Evolutionary conservation across 37 sponge, comb jelly and placozoan genomes (phyloP).

Genomic region (Amphimedon queenslandica): DNA sequence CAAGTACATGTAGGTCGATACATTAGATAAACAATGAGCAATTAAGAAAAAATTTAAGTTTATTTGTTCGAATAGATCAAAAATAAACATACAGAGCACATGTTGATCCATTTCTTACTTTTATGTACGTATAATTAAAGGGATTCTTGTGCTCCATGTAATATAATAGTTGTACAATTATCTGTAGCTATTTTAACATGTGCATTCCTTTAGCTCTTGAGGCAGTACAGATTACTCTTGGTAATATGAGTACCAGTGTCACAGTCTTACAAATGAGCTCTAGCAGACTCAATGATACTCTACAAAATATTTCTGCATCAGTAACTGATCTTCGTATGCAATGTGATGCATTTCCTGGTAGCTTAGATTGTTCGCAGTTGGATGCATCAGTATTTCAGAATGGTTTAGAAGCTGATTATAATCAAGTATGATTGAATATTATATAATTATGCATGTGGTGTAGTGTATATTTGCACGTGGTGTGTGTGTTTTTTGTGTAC

Average conservation of each 20-base stretch:
- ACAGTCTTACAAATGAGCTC: neutral
- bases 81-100: no score
- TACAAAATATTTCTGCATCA: neutral
- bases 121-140: no score
- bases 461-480: neutral
- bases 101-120: no score
- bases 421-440: slow-evolving; percentile 4
- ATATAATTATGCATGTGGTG: slow-evolving; percentile 2
- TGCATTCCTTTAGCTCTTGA: neutral
- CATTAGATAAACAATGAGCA: no score
- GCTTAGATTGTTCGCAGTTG: neutral
- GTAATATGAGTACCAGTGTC: neutral
- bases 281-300: neutral
- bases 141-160: no score
- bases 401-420: neutral
- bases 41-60: no score
- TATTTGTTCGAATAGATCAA: no score
- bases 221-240: neutral
- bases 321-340: neutral
- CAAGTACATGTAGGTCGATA: no score
- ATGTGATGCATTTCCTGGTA: neutral
- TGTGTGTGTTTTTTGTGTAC: no score
- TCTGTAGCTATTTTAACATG: no score
- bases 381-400: neutral
- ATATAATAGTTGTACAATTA: no score